A percentile compares a stretch with the other conserved stretches of the same genome.
Conservation (phyloP, 2,888 invertebrate genomes). For the Campoplex capitator region DNA sequence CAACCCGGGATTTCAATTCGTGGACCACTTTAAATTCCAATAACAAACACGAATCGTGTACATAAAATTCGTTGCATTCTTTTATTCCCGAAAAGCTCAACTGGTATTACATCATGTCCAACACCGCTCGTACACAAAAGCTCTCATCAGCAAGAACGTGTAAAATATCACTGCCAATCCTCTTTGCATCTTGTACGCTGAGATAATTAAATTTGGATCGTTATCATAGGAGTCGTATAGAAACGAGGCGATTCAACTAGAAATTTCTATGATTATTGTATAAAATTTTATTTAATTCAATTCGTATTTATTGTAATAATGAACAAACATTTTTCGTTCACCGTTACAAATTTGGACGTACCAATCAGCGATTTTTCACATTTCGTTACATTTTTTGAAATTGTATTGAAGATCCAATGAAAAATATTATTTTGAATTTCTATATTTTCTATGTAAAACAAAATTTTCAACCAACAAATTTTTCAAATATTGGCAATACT, state of each 20-base stretch:
- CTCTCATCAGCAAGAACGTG: not conserved
- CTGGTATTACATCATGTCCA: constrained; percentile 9
- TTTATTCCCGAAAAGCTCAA: constrained; percentile 15
- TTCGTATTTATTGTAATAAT: no score
- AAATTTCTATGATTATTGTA: no score
- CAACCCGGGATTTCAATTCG: constrained; percentile 1
- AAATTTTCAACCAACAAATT: no score
- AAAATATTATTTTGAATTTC: no score
- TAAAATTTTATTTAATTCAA: no score
- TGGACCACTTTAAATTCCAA: constrained; percentile 13
- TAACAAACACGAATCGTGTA: constrained; percentile 5
- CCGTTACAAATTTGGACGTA: no score
- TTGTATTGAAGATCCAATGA: no score
- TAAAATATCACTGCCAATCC: not conserved
- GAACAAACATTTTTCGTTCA: no score
- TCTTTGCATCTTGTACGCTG: not conserved
- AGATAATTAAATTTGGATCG: not conserved
- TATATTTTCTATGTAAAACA: no score
- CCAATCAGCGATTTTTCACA: no score
- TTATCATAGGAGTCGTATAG: not conserved
- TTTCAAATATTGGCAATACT: no score
- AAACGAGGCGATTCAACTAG: not conserved
- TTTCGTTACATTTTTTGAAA: no score
- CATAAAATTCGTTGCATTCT: constrained; percentile 12
- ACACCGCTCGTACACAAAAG: not conserved